Conservation (phyloP, 2,797 vertebrate species). For the Parauchenoglanis punctatus region DNA sequence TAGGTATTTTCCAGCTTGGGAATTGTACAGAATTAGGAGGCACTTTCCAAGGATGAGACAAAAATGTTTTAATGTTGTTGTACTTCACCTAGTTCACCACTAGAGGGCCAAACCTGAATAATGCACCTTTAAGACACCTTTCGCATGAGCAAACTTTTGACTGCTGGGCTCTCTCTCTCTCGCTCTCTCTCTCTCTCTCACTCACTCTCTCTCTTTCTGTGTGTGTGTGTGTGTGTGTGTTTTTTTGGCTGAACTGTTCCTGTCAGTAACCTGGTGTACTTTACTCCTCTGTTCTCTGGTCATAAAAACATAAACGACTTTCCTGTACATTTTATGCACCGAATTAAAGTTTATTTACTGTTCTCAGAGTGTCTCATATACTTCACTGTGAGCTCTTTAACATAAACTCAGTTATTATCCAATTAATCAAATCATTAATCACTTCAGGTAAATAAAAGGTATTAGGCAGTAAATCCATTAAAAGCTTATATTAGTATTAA, state of each 20-base stretch:
- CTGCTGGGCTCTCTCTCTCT: not conserved
- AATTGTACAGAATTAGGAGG: not conserved
- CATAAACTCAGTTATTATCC: not conserved
- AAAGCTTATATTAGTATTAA: not conserved
- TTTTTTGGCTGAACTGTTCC: not conserved
- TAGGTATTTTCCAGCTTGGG: not conserved
- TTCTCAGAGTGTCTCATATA: constrained; percentile 43
- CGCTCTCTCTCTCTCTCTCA: not conserved
- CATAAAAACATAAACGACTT: constrained; percentile 41
- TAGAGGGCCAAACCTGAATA: not conserved
- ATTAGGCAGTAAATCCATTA: not conserved
- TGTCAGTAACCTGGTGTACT: not conserved
- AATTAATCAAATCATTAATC: not conserved
- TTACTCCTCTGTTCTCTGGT: not conserved
- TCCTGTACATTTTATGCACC: constrained; percentile 70
- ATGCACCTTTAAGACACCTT: not conserved
- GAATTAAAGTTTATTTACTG: constrained; percentile 72
- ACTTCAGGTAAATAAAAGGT: not conserved
- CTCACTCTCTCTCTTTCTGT: not conserved
- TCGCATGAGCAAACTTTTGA: not conserved
- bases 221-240: not conserved
- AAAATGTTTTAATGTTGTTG: not conserved
- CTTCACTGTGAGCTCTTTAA: not conserved
- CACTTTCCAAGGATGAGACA: not conserved
- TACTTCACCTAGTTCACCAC: not conserved